Evolutionary conservation across 2,888 invertebrate species (phyloP).

Genomic region (Philaethria dido): DNA sequence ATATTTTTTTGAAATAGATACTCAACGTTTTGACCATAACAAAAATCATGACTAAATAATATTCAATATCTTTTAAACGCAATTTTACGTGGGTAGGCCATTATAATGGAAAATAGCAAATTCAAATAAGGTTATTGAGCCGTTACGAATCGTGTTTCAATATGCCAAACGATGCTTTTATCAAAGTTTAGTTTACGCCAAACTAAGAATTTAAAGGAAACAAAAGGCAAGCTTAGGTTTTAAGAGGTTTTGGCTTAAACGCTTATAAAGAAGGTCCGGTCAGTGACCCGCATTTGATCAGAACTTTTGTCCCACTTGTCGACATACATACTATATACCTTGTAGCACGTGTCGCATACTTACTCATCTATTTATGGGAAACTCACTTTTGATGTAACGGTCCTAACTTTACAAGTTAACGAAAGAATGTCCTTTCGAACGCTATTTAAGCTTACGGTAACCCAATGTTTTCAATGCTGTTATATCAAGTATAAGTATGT

Average conservation of each 20-base stretch:
- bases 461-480: not conserved
- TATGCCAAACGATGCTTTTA: constrained; percentile 36
- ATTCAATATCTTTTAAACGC: constrained; percentile 47
- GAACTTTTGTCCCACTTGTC: constrained; percentile 48
- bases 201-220: constrained; percentile 23
- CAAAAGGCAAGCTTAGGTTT: constrained; percentile 31
- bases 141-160: constrained; percentile 58
- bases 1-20: not conserved
- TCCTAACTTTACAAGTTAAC: constrained; percentile 14
- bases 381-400: constrained; percentile 31
- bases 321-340: constrained; percentile 47
- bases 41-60: constrained; percentile 37
- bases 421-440: constrained; percentile 2
- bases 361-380: constrained; percentile 41
- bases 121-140: constrained; percentile 60
- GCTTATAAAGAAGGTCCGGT: constrained; percentile 51
- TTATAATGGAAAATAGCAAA: constrained; percentile 61
- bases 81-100: constrained; percentile 58
- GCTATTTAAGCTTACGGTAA: not conserved
- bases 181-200: constrained; percentile 24
- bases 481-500: not conserved
- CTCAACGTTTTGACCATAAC: constrained; percentile 14
- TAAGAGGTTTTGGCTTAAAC: constrained; percentile 50
- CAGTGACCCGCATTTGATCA: constrained; percentile 48
- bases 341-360: constrained; percentile 40